phyloP scores from a whole-genome alignment of 2,113 vertebrate genomes.

The Ariopsis seemanni region DNA sequence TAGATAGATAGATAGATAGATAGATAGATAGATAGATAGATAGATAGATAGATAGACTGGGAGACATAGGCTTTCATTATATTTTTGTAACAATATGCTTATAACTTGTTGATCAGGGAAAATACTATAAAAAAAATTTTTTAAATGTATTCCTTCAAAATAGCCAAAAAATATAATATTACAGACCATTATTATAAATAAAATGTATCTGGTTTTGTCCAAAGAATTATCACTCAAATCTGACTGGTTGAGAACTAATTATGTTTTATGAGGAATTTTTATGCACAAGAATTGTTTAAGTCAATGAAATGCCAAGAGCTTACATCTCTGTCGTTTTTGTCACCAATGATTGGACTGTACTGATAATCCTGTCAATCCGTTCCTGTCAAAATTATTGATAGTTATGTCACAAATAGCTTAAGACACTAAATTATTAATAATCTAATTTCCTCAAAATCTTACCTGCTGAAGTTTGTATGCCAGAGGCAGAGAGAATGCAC shows the following conservation, averaged over 20 bases:
- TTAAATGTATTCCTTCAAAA: neutral
- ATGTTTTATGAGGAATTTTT: neutral
- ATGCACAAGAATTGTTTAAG: neutral
- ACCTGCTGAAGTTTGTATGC: conserved; percentile 88
- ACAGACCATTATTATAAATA: neutral
- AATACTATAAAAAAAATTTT: neutral
- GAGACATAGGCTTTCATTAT: neutral
- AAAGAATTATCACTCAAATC: neutral
- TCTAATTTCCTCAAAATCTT: conserved; percentile 12
- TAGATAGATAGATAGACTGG: no score
- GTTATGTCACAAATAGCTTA: neutral
- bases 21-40: no score
- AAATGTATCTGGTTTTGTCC: neutral
- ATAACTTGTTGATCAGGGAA: neutral
- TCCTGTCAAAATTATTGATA: conserved; percentile 66
- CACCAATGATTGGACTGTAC: conserved; percentile 71
- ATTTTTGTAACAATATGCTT: neutral
- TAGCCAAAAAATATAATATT: neutral
- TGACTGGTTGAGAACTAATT: neutral
- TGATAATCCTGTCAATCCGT: conserved; percentile 79
- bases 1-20: no score
- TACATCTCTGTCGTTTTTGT: conserved; percentile 80
- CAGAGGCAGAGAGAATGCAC: conserved; percentile 83
- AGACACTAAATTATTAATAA: neutral
- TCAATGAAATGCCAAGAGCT: conserved; percentile 56